Base-by-base conservation (phyloP, 2,797 vertebrate species). In the Pelodytes ibericus region DNA sequence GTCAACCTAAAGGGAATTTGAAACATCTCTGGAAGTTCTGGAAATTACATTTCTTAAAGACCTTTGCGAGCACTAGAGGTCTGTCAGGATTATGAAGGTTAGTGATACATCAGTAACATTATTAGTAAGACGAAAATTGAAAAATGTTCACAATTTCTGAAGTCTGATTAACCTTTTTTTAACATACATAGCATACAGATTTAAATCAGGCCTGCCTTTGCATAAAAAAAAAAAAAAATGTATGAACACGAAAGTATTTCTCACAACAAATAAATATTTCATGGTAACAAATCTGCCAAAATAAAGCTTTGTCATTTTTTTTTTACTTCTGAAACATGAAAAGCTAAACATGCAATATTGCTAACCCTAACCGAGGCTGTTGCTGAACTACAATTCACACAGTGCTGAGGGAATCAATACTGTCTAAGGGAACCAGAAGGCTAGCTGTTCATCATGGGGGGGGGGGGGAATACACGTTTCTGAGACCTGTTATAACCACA, bases 21-120 rank as follows among this genome's bases (percentile, higher is more conserved):
- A 72, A 78, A 60, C 29, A 60, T 63, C 71, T 60, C 29, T 67
- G 39, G 13, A 68, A 72, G 29, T 72, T 78, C 59, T 72, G 29
- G 49, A 67, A 72, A 78, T 72, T 72, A 78, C 70, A 72, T 78
- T 61, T 67, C 39, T 53, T 72, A 67, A 67, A 58, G 63, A 72
- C 36, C 69, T 58, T 71, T 18, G 49, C 5, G 33, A 71, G 39
- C 7, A 22, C 27, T 36, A 29, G 60, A 77, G 61, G 69, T 66
- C 68, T 78, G 59, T 41, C 30, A 78, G 70, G 69, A 78, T 78
- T 67, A 67, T 65, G 56, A 51, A 41, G 56, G 75, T 51, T 72
- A 68, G 41, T 30, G 30, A 30, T 53, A 72, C 62, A 78, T 78
- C 69, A 39, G 70, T 53, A 61, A 61, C 53, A 72, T 60, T 53